A percentile compares a stretch with the other conserved stretches of the same genome.
phyloP scores from a whole-genome alignment of 2,797 vertebrate species.

The Acrocephalus scirpaceus region DNA sequence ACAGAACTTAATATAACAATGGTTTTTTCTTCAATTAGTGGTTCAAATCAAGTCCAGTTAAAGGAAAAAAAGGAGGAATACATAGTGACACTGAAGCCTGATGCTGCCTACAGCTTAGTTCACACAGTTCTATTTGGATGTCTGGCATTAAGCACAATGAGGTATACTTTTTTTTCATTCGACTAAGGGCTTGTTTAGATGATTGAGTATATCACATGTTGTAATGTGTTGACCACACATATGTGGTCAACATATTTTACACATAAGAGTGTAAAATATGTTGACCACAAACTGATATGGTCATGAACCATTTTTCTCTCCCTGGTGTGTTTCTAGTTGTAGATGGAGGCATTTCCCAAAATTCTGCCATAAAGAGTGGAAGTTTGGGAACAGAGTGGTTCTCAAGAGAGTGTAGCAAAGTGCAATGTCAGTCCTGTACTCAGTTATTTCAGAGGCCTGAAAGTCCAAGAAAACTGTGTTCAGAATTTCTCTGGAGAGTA shows the following conservation, averaged over 20 bases:
- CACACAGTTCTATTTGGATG: slow-evolving; percentile 90
- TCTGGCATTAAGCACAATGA: slow-evolving; percentile 94
- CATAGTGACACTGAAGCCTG: slow-evolving; percentile 78
- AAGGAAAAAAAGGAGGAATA: slow-evolving; percentile 48
- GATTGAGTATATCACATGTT: neutral
- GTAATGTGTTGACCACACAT: no score
- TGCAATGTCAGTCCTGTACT: neutral
- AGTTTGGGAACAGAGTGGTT: neutral
- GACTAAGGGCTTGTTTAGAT: neutral
- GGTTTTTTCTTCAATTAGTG: slow-evolving; percentile 47
- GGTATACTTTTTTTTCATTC: slow-evolving; percentile 73
- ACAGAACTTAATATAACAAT: neutral
- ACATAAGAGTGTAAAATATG: neutral
- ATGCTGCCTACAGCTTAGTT: slow-evolving; percentile 88
- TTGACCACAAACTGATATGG: neutral
- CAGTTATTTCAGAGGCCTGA: neutral
- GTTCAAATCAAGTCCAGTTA: slow-evolving; percentile 33
- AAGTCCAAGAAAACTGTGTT: neutral
- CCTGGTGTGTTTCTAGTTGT: neutral
- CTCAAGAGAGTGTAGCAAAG: neutral
- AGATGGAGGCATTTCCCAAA: neutral
- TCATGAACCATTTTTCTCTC: neutral
- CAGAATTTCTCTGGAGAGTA: neutral
- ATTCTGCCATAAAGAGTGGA: neutral
- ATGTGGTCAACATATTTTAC: no score